Base-by-base conservation (phyloP, 2,797 vertebrate genomes). In the Meda fulgida region DNA sequence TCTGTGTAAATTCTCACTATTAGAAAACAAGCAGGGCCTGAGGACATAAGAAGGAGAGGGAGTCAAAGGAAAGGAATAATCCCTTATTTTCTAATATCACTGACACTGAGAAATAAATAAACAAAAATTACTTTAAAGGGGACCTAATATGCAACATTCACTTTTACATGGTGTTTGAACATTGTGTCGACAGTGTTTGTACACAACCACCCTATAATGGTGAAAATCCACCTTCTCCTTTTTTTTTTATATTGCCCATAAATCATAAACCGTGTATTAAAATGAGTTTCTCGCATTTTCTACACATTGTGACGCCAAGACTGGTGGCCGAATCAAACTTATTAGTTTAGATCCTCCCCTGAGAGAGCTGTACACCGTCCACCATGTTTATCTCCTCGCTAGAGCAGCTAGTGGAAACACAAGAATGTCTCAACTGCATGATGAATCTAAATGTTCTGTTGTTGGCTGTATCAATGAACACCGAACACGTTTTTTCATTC, bases 11-110 rank as follows among this genome's bases (percentile, higher is more conserved):
- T 46, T 34, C 58, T 53, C 58, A 78, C 36, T 38, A 36, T 29
- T 78, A 51, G 78, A 81, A 63, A 86, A 84, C 69, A 83, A 84
- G 60, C 29, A 40, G 76, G 66, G 36, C 71, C 75, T 36, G 38
- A 29, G 78, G 80, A 69, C 40, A 23, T 19, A 63, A 16, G 65
- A 73, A 29, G n/a, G 46, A 55, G 23, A 43, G 10, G 38, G 58
- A 38, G 3, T 75, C 3, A 23, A 80, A 36, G 21, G 7, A 51
- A 51, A 10, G 4, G 38, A 46, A 46, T 51, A 67, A 63, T n/a
- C 38, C 23, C 23, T 36, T 21, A 51, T 75, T 5, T 73, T 71
- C 16, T 31, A 0, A 3, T 73, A 10, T 73, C 13, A 7, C 73
- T 38, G 48, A 55, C 19, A 55, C 48, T 8, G 13, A 77, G 7